Conservation (phyloP, 2,797 vertebrate genomes). For the Melanotaenia trifasciata region DNA sequence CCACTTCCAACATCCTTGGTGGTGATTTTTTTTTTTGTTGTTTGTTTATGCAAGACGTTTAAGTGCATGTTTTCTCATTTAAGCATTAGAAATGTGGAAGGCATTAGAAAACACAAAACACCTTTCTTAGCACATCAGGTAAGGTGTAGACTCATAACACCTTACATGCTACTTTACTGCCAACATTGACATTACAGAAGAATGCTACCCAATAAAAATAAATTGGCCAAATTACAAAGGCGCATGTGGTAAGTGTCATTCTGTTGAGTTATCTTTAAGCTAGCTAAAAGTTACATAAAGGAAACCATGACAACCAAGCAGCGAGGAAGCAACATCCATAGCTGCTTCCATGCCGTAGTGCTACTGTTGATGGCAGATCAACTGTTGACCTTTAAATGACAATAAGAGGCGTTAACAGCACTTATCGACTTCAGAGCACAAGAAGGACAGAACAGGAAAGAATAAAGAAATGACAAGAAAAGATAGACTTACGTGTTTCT, state of each 20-base stretch:
- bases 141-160: conserved; percentile 6
- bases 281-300: not conserved
- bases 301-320: not conserved
- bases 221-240: not conserved
- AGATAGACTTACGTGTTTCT: conserved; percentile 11
- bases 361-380: conserved; percentile 11
- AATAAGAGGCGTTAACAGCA: conserved; percentile 8
- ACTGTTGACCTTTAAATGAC: conserved; percentile 5
- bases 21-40: not conserved
- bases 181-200: not conserved
- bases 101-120: not conserved
- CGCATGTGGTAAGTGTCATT: not conserved
- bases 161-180: conserved; percentile 13
- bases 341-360: not conserved
- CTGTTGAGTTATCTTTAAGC: not conserved
- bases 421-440: conserved; percentile 13
- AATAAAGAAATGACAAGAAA: not conserved
- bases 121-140: not conserved
- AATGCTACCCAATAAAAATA: not conserved
- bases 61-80: conserved; percentile 6
- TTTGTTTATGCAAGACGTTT: not conserved
- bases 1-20: conserved; percentile 2
- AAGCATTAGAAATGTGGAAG: not conserved
- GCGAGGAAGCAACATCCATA: conserved; percentile 14
- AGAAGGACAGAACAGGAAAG: conserved; percentile 4